A percentile compares a stretch with the other conserved stretches of the same genome.
Conservation (phyloP, 2,888 invertebrate species). For the Parnassius glacialis region DNA sequence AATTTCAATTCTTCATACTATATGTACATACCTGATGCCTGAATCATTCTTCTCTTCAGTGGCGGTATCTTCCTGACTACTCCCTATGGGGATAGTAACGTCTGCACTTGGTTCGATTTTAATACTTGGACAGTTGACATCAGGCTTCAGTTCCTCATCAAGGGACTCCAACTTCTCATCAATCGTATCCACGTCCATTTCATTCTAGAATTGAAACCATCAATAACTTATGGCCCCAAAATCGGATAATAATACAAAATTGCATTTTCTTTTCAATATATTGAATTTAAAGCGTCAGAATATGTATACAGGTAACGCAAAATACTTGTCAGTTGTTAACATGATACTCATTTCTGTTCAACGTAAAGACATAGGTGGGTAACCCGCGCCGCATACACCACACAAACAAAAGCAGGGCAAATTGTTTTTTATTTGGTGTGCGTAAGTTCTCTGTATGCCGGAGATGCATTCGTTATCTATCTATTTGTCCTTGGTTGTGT, state of each 20-base stretch:
- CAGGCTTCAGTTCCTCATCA: constrained; percentile 55
- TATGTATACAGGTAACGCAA: not conserved
- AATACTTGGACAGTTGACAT: constrained; percentile 64
- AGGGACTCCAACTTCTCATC: constrained; percentile 59
- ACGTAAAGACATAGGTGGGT: too few species aligned
- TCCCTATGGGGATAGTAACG: constrained; percentile 49
- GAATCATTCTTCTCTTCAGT: constrained; percentile 76
- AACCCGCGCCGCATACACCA: too few species aligned
- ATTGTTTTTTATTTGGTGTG: too few species aligned
- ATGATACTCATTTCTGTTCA: too few species aligned
- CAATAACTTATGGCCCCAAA: not conserved
- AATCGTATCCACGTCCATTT: constrained; percentile 64
- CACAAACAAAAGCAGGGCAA: too few species aligned
- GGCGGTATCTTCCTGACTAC: constrained; percentile 64
- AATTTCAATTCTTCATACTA: not conserved
- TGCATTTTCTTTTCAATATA: not conserved
- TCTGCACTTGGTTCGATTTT: constrained; percentile 66
- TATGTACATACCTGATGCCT: constrained; percentile 60
- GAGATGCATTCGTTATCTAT: too few species aligned
- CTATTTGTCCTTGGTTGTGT: too few species aligned
- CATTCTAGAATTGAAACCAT: constrained; percentile 41
- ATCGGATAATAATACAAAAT: not conserved
- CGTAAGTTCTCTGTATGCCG: too few species aligned
- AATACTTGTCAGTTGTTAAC: too few species aligned
- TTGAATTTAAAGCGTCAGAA: not conserved